phyloP scores from a whole-genome alignment of 2,888 invertebrate species.

The Sminthurinus aureus region DNA sequence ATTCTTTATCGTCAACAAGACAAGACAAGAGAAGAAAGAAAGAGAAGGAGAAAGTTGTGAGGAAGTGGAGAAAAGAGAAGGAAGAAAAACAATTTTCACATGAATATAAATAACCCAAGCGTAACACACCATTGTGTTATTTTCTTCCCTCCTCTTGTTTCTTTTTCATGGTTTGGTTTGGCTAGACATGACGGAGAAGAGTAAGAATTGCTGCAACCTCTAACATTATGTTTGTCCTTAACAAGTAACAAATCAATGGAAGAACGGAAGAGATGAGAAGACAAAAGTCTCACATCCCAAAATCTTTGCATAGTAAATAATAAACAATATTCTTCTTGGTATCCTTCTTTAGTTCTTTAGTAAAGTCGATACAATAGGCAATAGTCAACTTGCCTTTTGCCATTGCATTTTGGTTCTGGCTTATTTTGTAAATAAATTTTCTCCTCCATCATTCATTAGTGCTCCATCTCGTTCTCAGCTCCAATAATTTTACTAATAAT shows the following conservation, averaged over 20 bases:
- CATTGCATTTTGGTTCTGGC: slow-evolving; percentile 8
- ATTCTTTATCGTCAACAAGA: slow-evolving; percentile 33
- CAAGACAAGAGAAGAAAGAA: not conserved
- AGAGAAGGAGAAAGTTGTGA: slow-evolving; percentile 4
- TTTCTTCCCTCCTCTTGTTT: not conserved
- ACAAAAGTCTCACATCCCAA: not conserved
- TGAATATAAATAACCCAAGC: slow-evolving; percentile 12
- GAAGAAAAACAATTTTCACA: slow-evolving; percentile 30
- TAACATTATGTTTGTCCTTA: not conserved
- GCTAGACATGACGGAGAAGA: too few species aligned
- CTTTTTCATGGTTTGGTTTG: not conserved
- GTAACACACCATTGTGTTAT: slow-evolving; percentile 12
- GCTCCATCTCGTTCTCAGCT: not conserved
- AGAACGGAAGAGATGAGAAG: not conserved
- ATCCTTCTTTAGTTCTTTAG: too few species aligned
- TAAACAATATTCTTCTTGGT: not conserved
- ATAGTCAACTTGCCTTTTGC: slow-evolving; percentile 4
- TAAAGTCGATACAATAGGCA: too few species aligned
- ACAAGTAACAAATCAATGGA: not conserved
- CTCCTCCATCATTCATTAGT: slow-evolving; percentile 28
- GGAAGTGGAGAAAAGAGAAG: too few species aligned
- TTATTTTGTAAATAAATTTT: slow-evolving; percentile 26
- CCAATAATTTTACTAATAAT: not conserved
- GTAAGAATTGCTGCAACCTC: not conserved
- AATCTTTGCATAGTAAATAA: not conserved